A percentile compares a stretch with the other conserved stretches of the same genome.
These are phyloP conservation scores for Nothoprocta perdicaria DNA, from an alignment of 2,113 vertebrate genomes.

Conservation along the genomic window DNA sequence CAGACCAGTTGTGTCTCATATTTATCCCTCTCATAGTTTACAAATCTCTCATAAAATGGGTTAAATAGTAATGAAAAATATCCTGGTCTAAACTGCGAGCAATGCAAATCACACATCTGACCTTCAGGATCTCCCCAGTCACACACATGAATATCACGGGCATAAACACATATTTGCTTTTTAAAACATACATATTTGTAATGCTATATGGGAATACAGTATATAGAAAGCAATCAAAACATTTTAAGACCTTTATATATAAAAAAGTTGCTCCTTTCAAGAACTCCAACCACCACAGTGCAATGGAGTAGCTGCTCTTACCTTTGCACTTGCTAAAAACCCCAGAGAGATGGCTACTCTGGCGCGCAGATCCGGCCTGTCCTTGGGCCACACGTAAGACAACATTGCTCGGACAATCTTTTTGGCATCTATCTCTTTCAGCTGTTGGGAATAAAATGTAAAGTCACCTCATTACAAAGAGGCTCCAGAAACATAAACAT, in stretches of 20 bases:
- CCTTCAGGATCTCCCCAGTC: background rate
- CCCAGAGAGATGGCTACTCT: constrained; percentile 91
- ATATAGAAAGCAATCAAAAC: background rate
- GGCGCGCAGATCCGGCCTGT: constrained; percentile 92
- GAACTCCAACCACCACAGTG: background rate
- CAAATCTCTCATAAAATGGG: background rate
- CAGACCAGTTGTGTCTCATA: background rate
- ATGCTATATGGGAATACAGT: fast-evolving
- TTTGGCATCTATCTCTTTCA: constrained; percentile 89
- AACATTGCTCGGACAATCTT: constrained; percentile 93
- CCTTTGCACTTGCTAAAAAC: constrained; percentile 92
- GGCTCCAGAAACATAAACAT: background rate
- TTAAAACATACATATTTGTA: background rate
- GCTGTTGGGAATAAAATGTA: constrained; percentile 73
- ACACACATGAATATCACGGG: fast-evolving
- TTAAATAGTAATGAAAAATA: background rate
- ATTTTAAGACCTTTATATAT: background rate
- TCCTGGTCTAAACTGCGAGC: background rate
- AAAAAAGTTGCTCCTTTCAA: fast-evolving
- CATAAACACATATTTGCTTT: background rate
- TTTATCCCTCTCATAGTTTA: background rate
- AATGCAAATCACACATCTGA: background rate
- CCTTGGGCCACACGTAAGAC: constrained; percentile 94
- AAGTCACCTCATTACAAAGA: background rate
- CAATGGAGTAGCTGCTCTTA: constrained; percentile 49